Base-by-base conservation (phyloP, 2,888 invertebrate species). In the Gastracanthus pulcherrimus region DNA sequence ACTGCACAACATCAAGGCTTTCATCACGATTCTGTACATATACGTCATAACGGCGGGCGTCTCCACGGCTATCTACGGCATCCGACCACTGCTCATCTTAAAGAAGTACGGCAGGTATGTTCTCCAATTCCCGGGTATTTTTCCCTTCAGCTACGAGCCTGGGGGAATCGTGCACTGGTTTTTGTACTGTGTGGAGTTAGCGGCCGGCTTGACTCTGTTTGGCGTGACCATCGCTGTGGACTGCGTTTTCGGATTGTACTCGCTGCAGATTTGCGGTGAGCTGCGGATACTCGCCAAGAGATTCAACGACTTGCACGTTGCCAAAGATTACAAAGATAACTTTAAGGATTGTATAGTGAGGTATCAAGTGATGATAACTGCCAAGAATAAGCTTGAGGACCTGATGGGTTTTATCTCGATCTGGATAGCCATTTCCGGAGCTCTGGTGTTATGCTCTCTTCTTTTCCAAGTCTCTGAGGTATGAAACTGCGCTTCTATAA, bases 391-490 rank as follows among this genome's bases (percentile, higher is more conserved):
- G 0, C 29, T 88, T 0, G 81, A 87, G 55, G 62, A 76, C 3
- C 78, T 87, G 45, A 87, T 85, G 71, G 88, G 87, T 1, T 83
- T 86, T 0, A 79, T 87, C 13, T 76, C 88, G 6, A 29, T 88
- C 5, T 84, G 84, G 78, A 82, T 85, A 72, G 60, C 86, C 1
- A 23, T 83, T 5, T 84, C 85, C 0, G 86, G 85, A 55, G 86
- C 86, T 5, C 31, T 87, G 2, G 82, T 86, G 0, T 77, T 88
- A 45, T 88, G 88, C 69, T 76, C 84, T 0, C 36, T 86, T 26
- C 82, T 88, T 26, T 89, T 86, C 51, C 87, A 88, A 72, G 75
- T 83, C 23, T 16, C 26, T 5, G 48, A 66, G 66, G 75, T 76
- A 66, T 26, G 29, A 0, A 23, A 38, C 5, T 11, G 6, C 38